Percentiles rank a stretch among this genome's conserved stretches.
Evolutionary conservation across 2,113 vertebrate genomes (phyloP).

Genomic region (Coregonus clupeaformis): DNA sequence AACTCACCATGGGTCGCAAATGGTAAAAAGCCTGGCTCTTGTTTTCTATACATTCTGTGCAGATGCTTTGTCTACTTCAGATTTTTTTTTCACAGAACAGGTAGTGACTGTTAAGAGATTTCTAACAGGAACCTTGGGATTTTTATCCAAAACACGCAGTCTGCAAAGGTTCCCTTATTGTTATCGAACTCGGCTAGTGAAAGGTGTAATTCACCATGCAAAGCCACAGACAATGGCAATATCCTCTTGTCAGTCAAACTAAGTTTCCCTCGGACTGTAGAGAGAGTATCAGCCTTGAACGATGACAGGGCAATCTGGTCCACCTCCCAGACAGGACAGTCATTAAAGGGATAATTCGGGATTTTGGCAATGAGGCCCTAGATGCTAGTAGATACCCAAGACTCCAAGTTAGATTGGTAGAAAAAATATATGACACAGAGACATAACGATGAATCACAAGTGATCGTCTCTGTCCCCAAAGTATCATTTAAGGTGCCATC

Average conservation of each 20-base stretch:
- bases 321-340: neutral
- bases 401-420: no score
- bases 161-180: neutral
- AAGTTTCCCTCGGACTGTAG: neutral
- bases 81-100: no score
- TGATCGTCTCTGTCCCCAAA: no score
- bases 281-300: neutral
- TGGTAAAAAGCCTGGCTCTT: neutral
- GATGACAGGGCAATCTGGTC: neutral
- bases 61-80: no score
- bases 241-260: neutral
- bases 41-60: neutral
- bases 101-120: no score
- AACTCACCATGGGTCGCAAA: neutral
- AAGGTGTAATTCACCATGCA: neutral
- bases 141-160: neutral
- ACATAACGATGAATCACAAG: no score
- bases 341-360: no score
- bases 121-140: neutral
- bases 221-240: constrained; percentile 1
- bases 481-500: no score
- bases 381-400: no score
- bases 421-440: no score
- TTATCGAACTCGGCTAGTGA: no score
- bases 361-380: no score